Evolutionary conservation across 1,140 invertebrate species (phyloP).

Genomic region (Polyergus mexicanus): DNA sequence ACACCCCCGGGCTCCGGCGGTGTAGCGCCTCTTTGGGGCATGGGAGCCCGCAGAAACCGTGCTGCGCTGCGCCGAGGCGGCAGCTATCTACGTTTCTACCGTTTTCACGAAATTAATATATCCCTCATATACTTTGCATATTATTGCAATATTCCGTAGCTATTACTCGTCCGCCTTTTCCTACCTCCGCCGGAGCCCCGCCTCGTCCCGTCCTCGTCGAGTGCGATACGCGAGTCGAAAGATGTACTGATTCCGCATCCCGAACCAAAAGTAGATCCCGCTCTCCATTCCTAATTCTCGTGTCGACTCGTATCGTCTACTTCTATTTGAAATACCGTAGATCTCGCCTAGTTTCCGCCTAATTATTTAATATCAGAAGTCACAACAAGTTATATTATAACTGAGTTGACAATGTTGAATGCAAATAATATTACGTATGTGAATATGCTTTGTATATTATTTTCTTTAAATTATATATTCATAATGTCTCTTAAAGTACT

Average conservation of each 20-base stretch:
- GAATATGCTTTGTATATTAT: neutral
- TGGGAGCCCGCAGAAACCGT: constrained; percentile 79
- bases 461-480: too few relatives aligned
- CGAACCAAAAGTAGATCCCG: constrained; percentile 70
- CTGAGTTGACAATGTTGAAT: neutral
- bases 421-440: neutral
- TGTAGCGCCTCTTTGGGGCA: constrained; percentile 78
- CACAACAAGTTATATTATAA: constrained; percentile 4
- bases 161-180: constrained; percentile 84
- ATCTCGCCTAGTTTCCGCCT: constrained; percentile 15
- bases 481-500: too few relatives aligned
- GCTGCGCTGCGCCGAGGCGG: constrained; percentile 70
- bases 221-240: constrained; percentile 58
- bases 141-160: constrained; percentile 86
- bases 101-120: constrained; percentile 87
- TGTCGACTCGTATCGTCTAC: constrained; percentile 26
- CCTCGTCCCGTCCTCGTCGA: constrained; percentile 24
- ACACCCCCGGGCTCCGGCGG: constrained; percentile 60
- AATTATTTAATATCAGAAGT: constrained; percentile 38
- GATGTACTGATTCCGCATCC: constrained; percentile 70
- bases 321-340: constrained; percentile 31
- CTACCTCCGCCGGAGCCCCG: constrained; percentile 64
- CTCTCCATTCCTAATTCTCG: constrained; percentile 48
- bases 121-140: constrained; percentile 87
- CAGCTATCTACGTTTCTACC: constrained; percentile 84